Conservation (phyloP, 2,888 invertebrate genomes). For the Patella depressa region DNA sequence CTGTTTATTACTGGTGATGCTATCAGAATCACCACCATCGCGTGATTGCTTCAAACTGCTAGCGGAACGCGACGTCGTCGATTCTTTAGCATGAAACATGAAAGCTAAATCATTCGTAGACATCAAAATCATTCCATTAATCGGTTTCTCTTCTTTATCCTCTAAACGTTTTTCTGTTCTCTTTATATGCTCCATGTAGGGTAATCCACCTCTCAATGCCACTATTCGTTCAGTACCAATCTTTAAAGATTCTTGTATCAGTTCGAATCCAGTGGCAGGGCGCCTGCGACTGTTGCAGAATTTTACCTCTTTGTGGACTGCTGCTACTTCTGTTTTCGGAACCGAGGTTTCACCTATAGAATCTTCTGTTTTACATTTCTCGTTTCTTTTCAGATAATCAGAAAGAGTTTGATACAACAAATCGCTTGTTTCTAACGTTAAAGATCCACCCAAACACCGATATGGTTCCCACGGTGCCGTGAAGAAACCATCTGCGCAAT, state of each 20-base stretch:
- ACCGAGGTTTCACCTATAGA: not conserved
- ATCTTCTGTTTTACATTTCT: not conserved
- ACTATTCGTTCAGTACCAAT: not conserved
- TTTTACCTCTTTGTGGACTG: not conserved
- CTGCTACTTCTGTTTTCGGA: not conserved
- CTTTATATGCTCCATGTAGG: not conserved
- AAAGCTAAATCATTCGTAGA: not conserved
- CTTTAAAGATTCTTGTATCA: not conserved
- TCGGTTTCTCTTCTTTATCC: not conserved
- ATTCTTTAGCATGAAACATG: not conserved
- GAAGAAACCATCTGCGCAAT: not conserved
- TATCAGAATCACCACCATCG: not conserved
- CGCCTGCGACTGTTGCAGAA: not conserved
- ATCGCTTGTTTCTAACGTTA: not conserved
- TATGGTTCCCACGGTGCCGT: not conserved
- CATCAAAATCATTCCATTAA: slow-evolving; percentile 6
- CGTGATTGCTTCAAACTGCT: not conserved
- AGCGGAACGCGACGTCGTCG: not conserved
- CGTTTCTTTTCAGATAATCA: not conserved
- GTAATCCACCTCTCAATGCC: not conserved
- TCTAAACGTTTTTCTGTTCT: not conserved
- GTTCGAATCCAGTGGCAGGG: not conserved
- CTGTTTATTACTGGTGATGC: not conserved
- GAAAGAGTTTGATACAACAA: not conserved
- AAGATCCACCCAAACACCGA: not conserved